Evolutionary conservation across 2,797 vertebrate species (phyloP), one percentile per base, ranked within the genome.

Genomic region (Falco cherrug): DNA sequence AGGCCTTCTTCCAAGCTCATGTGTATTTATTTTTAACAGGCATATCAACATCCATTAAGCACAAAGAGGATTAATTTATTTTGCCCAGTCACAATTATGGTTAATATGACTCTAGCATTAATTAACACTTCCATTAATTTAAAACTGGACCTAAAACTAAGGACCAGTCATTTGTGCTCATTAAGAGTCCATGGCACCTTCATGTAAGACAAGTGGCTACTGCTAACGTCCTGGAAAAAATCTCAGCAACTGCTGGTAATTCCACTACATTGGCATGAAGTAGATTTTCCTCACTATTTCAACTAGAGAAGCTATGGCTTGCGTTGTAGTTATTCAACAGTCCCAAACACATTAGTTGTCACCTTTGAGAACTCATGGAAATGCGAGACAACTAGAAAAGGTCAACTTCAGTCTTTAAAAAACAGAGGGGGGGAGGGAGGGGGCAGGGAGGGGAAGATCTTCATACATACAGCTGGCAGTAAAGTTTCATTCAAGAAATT

Each of bases 1-100:
- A 71, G 81, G 84, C 50, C 41, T 85, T 83, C 74, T 84, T 92
- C 79, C 76, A 87, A 77, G 78, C 18, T 83, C 48, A 33, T 39
- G 60, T 20, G 24, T 60, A 54, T 85, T 82, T 92, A 87, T 95
- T 94, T 94, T 87, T 83, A 91, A 89, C 3, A 0, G 57, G 21
- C 75, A 90, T 59, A 89, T 93, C 90, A 93, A 81, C 71, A 84
- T 47, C 54, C 10, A 19, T 93, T 92, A 95, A 73, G 50, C 31
- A 89, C 39, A 50, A 78, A 70, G 39, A 90, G 26, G 86, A 89
- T 60, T 73, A 41, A 87, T 81, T 78, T 79, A 25, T 92, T 93
- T 83, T 80, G 53, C 43, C 35, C 9, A 39, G 64, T 65, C 65
- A 74, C 33, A 59, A 18, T 69, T 71, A 83, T 1, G 28, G 65